Conservation (phyloP, 2,888 invertebrate species). For the Campoplex nolae region DNA sequence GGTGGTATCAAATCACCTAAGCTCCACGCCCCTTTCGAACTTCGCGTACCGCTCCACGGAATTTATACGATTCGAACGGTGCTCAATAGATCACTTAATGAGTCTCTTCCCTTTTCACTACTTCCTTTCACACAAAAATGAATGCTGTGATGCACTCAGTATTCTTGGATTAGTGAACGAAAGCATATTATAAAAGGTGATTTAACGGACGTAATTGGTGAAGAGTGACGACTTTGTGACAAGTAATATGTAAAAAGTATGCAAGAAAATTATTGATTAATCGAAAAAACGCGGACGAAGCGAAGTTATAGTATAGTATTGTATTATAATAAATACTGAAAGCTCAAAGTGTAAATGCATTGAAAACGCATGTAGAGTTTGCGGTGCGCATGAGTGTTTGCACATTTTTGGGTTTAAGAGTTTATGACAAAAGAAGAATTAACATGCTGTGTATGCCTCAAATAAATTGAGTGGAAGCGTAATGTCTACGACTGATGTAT, state of each 20-base stretch:
- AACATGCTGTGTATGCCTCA: constrained; percentile 15
- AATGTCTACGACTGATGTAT: constrained; percentile 33
- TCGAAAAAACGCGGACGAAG: constrained; percentile 18
- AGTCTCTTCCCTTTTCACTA: constrained; percentile 7
- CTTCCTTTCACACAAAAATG: neutral
- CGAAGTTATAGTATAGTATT: constrained; percentile 39
- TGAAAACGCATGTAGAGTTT: constrained; percentile 27
- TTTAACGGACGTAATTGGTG: neutral
- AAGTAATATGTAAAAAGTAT: constrained; percentile 24
- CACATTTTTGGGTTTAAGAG: constrained; percentile 23
- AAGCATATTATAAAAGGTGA: neutral
- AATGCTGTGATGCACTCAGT: constrained; percentile 7
- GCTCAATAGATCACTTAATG: constrained; percentile 56
- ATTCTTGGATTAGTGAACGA: neutral
- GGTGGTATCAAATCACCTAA: constrained; percentile 47
- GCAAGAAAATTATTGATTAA: neutral
- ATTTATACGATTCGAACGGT: constrained; percentile 53
- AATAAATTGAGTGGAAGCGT: constrained; percentile 24
- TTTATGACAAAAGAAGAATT: neutral
- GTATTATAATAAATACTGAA: constrained; percentile 60
- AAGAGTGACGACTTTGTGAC: neutral
- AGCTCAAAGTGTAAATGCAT: constrained; percentile 62
- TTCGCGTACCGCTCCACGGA: constrained; percentile 16
- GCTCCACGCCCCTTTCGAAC: constrained; percentile 36
- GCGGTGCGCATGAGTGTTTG: neutral